Base-by-base conservation (phyloP, 2,797 vertebrate genomes). In the Alauda arvensis region DNA sequence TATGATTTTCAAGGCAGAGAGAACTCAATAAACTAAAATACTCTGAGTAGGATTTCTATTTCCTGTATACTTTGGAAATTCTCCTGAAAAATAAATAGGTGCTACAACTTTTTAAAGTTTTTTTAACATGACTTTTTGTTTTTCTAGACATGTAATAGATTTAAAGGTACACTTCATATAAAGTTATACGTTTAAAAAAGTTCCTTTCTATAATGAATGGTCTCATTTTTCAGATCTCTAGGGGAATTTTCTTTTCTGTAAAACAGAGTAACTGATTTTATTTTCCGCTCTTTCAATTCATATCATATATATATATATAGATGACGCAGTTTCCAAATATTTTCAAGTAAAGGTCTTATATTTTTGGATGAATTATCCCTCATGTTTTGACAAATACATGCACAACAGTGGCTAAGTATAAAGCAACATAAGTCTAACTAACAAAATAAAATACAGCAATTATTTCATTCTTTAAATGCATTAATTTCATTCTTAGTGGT, bases 1-100 rank as follows among this genome's bases (percentile, higher is more conserved):
- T 93, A 87, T 89, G 91, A 95, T 95, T 96, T 97, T 94, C 88
- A 85, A 95, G 90, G 92, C 92, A 93, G 67, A 92, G 84, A 95
- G 93, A 96, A 96, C 85, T 96, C 95, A 96, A 96, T 97, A 96
- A 96, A 94, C 89, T 94, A 82, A 96, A 96, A 93, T 78, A 93
- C 67, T 95, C 61, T 53, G 45, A 94, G 61, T 77, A 95, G 94
- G 87, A 68, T 94, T 96, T 92, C 91, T 95, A 93, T 90, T 92
- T 95, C 95, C 86, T 96, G 94, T 95, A 77, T 96, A 95, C 72
- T 95, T 97, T 97, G 96, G 96, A 96, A 83, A 85, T 91, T 93
- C 96, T 96, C 96, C 96, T 96, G 88, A 96, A 93, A 96, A 95
- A 93, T 95, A 96, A 96, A 94, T 96, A 96, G 77, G 93, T 95